Evolutionary conservation across 1,140 invertebrate genomes (phyloP), one percentile per base, ranked within the genome.

Genomic region (Sitobion miscanthi): DNA sequence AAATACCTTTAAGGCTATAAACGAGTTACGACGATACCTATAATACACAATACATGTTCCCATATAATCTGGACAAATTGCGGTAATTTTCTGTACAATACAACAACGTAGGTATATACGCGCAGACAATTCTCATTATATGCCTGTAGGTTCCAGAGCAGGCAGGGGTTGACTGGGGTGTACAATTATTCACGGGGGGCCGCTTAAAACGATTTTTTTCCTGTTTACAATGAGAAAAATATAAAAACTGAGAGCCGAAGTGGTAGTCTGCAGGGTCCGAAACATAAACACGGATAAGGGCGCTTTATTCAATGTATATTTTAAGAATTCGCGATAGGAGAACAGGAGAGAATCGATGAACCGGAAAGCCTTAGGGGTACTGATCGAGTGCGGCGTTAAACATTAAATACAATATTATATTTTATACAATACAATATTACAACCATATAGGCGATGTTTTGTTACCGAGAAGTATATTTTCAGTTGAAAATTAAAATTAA

Each of bases 51-150:
- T 77, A 77, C n/a, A 77, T 17, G 62, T 35, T 77, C 17, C n/a
- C n/a, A 30, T 62, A 69, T 77, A 77, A n/a, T 77, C 30, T n/a
- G 62, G 62, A 77, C 62, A 77, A 77, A 77, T 77, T 77, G n/a
- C 62, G n/a, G 62, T 69, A 69, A 69, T 77, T n/a, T 77, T 77
- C 62, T 69, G n/a, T 77, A 54, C n/a, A 35, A 77, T 35, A 77
- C 14, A n/a, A 69, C 62, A 69, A 35, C 62, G 62, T 30, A 14
- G 2, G 17, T 17, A 14, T 47, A 52, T 52, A 30, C 25, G 11
- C 11, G 62, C 14, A n/a, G 62, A 77, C 62, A 5, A 77, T 77
- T 77, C 62, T 77, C n/a, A n/a, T 21, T 52, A 30, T 77, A 77
- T n/a, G n/a, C n/a, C n/a, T 20, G n/a, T 77, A 35, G 62, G 5